Evolutionary conservation across 2,113 vertebrate species (phyloP).

Genomic region (Drymodes brunneopygia): DNA sequence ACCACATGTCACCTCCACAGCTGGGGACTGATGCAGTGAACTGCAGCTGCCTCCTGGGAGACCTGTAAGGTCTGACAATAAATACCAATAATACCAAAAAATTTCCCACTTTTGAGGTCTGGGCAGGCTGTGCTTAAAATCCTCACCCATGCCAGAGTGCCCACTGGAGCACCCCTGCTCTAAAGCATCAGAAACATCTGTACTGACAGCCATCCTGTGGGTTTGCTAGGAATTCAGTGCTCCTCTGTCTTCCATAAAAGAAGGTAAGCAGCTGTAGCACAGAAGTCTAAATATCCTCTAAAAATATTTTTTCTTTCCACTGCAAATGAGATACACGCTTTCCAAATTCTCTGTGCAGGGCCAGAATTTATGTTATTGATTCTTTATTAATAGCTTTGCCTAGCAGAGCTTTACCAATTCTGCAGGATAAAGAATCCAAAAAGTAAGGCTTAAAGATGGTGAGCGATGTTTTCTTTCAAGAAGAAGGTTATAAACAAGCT

Average conservation of each 20-base stretch:
- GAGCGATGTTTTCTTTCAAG: neutral
- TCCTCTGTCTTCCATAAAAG: neutral
- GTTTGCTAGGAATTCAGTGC: neutral
- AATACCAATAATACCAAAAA: neutral
- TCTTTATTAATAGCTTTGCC: neutral
- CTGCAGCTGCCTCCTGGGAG: neutral
- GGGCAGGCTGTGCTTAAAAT: neutral
- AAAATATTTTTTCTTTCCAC: slow-evolving; percentile 6
- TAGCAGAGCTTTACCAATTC: neutral
- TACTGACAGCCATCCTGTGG: neutral
- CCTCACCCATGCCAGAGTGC: neutral
- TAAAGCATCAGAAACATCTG: neutral
- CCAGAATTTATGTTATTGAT: neutral
- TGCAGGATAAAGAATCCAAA: neutral
- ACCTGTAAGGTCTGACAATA: neutral
- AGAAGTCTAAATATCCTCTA: neutral
- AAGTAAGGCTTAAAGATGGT: neutral
- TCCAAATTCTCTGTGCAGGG: neutral
- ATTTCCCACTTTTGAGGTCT: neutral
- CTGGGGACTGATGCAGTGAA: neutral
- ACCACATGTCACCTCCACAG: neutral
- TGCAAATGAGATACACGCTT: neutral
- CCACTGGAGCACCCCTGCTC: neutral
- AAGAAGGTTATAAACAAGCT: neutral
- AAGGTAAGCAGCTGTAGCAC: neutral